phyloP scores from a whole-genome alignment of 53 echinoderm and acorn worm species.

The Stichopus horrens region DNA sequence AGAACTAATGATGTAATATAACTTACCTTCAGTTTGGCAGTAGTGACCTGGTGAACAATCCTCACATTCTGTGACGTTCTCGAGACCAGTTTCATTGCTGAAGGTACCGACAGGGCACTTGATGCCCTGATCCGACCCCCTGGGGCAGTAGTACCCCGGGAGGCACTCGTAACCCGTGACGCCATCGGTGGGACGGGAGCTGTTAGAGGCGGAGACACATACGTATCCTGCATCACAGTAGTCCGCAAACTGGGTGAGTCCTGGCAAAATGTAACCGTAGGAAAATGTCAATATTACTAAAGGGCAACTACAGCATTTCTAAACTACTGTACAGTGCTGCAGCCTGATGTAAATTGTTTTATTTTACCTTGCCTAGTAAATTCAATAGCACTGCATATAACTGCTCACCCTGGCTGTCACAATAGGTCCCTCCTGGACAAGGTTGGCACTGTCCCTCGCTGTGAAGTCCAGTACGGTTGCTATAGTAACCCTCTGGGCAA shows the following conservation, averaged over 20 bases:
- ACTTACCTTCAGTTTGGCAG: conserved; percentile 83
- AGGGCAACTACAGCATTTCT: neutral
- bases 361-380: neutral
- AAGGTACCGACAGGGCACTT: conserved; percentile 95
- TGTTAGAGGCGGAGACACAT: conserved; percentile 87
- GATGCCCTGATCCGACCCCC: conserved; percentile 88
- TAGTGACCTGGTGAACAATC: conserved; percentile 82
- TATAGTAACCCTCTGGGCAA: conserved; percentile 87
- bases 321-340: neutral
- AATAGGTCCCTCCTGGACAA: conserved; percentile 93
- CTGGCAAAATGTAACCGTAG: neutral
- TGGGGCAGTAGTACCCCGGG: conserved; percentile 94
- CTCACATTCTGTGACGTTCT: conserved; percentile 92
- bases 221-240: conserved; percentile 93
- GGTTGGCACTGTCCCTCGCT: conserved; percentile 84
- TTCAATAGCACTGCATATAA: neutral
- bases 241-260: conserved; percentile 65
- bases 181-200: conserved; percentile 77
- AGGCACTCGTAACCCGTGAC: conserved; percentile 90
- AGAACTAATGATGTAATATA: conserved; percentile 16
- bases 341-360: neutral
- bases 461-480: conserved; percentile 79
- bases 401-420: conserved; percentile 72
- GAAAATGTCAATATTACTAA: neutral
- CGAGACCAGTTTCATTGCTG: conserved; percentile 84